These are phyloP conservation scores for Mythimna vitellina DNA, from an alignment of 2,888 invertebrate genomes.

Conservation along the genomic window DNA sequence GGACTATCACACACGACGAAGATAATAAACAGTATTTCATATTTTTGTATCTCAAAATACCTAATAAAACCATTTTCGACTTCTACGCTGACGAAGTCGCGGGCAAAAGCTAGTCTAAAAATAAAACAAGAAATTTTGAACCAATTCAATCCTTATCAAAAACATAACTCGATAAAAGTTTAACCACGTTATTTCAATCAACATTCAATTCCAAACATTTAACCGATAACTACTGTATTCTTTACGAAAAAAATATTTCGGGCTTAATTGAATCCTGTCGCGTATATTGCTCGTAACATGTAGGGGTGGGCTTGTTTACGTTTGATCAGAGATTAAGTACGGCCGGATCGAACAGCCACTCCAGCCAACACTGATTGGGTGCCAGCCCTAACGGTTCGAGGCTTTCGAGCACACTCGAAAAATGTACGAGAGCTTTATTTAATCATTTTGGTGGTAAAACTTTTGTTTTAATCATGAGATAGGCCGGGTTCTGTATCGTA, in stretches of 20 bases:
- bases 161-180: slow-evolving; percentile 4
- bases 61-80: too few relatives aligned
- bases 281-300: slow-evolving; percentile 39
- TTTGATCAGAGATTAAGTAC: slow-evolving; percentile 68
- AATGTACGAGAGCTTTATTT: slow-evolving; percentile 47
- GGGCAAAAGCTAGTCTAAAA: too few relatives aligned
- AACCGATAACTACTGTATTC: slow-evolving; percentile 19
- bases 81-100: too few relatives aligned
- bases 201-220: slow-evolving; percentile 15
- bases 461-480: slow-evolving; percentile 36
- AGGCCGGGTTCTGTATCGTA: background rate
- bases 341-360: slow-evolving; percentile 63
- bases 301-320: slow-evolving; percentile 51
- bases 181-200: slow-evolving; percentile 30
- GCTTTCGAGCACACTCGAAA: slow-evolving; percentile 44
- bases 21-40: too few relatives aligned
- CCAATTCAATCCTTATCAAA: background rate
- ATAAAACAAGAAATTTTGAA: too few relatives aligned
- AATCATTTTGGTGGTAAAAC: slow-evolving; percentile 10
- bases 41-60: too few relatives aligned
- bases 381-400: slow-evolving; percentile 47
- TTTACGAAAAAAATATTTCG: slow-evolving; percentile 49
- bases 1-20: too few relatives aligned
- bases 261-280: slow-evolving; percentile 59
- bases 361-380: slow-evolving; percentile 61